Evolutionary conservation across 2,888 invertebrate species (phyloP).

Genomic region (Drosophila tripunctata): DNA sequence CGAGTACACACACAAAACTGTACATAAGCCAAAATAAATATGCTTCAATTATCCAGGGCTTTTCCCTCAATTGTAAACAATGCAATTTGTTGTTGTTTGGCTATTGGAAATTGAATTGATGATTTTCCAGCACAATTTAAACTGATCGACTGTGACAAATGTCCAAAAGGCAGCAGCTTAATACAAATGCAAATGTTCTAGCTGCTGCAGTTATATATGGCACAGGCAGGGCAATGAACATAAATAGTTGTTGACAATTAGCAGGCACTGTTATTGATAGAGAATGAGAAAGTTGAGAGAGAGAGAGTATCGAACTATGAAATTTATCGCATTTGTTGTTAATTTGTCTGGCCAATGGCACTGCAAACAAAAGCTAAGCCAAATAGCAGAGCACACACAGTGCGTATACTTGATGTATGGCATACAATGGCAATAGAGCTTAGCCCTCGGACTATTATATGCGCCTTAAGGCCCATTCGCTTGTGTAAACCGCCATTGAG

Average conservation of each 20-base stretch:
- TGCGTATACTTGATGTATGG: conserved; percentile 71
- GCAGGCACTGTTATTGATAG: conserved; percentile 22
- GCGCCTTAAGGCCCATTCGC: conserved; percentile 32
- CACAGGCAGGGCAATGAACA: conserved; percentile 32
- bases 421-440: conserved; percentile 51
- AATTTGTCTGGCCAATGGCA: conserved; percentile 65
- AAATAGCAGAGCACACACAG: conserved; percentile 52
- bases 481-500: conserved; percentile 58
- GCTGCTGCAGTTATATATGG: conserved; percentile 28
- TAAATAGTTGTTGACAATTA: conserved; percentile 53
- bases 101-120: conserved; percentile 54
- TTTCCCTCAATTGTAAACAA: conserved; percentile 10
- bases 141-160: conserved; percentile 38
- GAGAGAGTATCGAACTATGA: conserved; percentile 46
- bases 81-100: conserved; percentile 14
- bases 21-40: conserved; percentile 55
- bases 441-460: conserved; percentile 4
- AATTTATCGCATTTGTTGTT: conserved; percentile 75
- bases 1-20: conserved; percentile 3
- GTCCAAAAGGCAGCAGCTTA: conserved; percentile 13
- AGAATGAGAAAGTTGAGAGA: background rate
- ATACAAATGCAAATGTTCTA: conserved; percentile 11
- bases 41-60: conserved; percentile 42
- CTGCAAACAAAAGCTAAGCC: conserved; percentile 46
- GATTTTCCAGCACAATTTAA: conserved; percentile 43